Evolutionary conservation across 1,140 invertebrate genomes (phyloP), one percentile per base, ranked within the genome.

Genomic region (Drosophila subobscura): DNA sequence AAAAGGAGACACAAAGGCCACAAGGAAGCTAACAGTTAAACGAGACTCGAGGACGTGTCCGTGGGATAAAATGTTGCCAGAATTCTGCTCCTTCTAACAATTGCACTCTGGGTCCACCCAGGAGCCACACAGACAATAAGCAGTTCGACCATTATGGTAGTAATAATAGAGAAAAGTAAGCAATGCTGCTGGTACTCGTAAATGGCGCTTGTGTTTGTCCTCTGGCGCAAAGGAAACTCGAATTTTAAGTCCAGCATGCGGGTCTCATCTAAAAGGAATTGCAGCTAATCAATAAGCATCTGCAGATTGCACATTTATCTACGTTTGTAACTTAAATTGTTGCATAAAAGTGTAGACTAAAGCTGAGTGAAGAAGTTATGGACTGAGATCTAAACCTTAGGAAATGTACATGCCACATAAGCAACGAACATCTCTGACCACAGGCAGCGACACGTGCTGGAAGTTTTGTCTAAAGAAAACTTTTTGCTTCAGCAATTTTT

Each of bases 61-160:
- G 68, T 78, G 74, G 68, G 66, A 80, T 77, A 77, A 86, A 80
- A 77, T 80, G 72, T 67, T 51, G 46, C 25, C 40, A 20, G 58
- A 37, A 44, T 68, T 37, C 23, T 49, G 65, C 64, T 29, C 59
- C 33, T 20, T 27, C 33, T 49, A 49, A 77, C 79, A 84, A 84
- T 85, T 84, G 80, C 77, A 81, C 68, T 81, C 64, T 40, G 65
- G 77, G 52, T 65, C 61, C 77, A 83, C 16, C 54, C 55, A 50
- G 45, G 8, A 22, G 63, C 57, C 46, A 47, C 64, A 61, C 76
- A 76, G 46, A 85, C 72, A 85, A 85, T 79, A 64, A 85, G 55
- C 74, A 47, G 46, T 75, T 49, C 37, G 45, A 25, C 77, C 63
- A 66, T 73, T 46, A 33, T 56, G 50, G 59, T 59, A 61, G 78